These are phyloP conservation scores for Aphaenogaster floridana DNA, from an alignment of 1,140 invertebrate genomes.

Conservation along the genomic window DNA sequence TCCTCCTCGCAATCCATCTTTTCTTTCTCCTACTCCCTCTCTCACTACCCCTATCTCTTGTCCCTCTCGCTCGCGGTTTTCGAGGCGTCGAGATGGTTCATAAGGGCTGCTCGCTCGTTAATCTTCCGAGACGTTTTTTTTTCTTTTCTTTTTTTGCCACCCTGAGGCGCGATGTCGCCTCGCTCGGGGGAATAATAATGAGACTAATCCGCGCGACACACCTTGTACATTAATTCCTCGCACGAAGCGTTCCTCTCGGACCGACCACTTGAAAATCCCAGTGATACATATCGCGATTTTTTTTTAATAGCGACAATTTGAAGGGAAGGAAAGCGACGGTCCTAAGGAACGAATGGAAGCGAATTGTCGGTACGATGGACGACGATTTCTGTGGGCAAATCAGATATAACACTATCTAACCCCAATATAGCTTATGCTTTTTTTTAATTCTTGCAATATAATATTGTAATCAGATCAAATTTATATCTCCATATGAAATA, in stretches of 20 bases:
- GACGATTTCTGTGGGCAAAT: neutral
- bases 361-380: neutral
- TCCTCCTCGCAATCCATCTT: slow-evolving; percentile 77
- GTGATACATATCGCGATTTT: slow-evolving; percentile 59
- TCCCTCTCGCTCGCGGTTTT: slow-evolving; percentile 65
- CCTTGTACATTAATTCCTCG: slow-evolving; percentile 81
- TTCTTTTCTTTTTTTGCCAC: slow-evolving; percentile 51
- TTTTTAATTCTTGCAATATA: neutral
- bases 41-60: neutral
- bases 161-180: slow-evolving; percentile 62
- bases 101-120: slow-evolving; percentile 78
- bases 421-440: neutral
- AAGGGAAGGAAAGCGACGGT: neutral
- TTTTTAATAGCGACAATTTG: slow-evolving; percentile 46
- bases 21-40: slow-evolving; percentile 64
- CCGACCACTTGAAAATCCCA: slow-evolving; percentile 64
- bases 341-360: neutral
- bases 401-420: neutral
- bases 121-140: slow-evolving; percentile 75
- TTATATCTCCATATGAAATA: neutral
- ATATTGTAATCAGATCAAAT: neutral
- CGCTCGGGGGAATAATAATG: slow-evolving; percentile 80
- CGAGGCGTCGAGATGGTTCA: slow-evolving; percentile 73
- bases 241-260: slow-evolving; percentile 44
- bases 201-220: slow-evolving; percentile 80